Evolutionary conservation across 2,113 vertebrate genomes (phyloP), one percentile per base, ranked within the genome.

Genomic region (Nesogale talazaci): DNA sequence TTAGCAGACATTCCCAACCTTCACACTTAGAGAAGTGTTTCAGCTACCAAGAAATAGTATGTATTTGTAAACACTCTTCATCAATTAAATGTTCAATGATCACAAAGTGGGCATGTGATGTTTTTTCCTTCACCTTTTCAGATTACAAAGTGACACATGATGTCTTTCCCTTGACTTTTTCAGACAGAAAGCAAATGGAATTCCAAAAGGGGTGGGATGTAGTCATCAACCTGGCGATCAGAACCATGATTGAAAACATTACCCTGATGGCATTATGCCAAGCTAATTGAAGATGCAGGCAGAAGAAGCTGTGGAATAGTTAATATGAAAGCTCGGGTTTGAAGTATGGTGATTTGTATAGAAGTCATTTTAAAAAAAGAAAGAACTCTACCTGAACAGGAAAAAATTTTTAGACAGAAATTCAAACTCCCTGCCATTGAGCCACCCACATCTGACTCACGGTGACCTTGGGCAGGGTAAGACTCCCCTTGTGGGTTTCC

Each of bases 241-340:
- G 63, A 88, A 78, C 22, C 31, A 72, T 57, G 9, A 80, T 77
- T 90, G 93, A 15, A 59, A 95, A 92, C n/a, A 91, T 70, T 86
- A 81, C 84, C 65, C 36, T 63, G 40, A 76, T 74, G 29, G 75
- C 67, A 80, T 40, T 61, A 88, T 29, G 14, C 19, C 27, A 56
- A 63, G 36, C 42, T 22, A 3, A 31, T 42, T 94, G 52, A 88
- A 67, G 25, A 38, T n/a, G 9, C 20, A 81, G 52, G 38, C 34
- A 83, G 69, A 88, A 23, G 87, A 92, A 61, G 74, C 27, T 65
- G 14, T 31, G 76, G 82, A 52, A 22, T 27, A 83, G 36, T 38
- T 61, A 52, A 92, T n/a, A 65, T 20, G n/a, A n/a, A n/a, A n/a
- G n/a, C n/a, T n/a, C n/a, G n/a, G n/a, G n/a, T n/a, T n/a, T 82